Evolutionary conservation across 1,140 invertebrate species (phyloP), one percentile per base, ranked within the genome.

Genomic region (Mercenaria mercenaria): DNA sequence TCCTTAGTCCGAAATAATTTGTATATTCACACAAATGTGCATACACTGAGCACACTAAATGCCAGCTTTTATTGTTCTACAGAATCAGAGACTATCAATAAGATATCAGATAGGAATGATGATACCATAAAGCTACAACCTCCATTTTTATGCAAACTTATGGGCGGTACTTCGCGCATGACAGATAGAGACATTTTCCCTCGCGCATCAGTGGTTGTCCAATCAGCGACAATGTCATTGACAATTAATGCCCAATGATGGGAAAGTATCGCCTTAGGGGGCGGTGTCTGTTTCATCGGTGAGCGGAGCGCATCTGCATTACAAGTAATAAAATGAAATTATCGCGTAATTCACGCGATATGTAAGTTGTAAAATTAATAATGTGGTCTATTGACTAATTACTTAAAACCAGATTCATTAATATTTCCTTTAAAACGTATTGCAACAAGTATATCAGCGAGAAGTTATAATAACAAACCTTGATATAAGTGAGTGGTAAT

Each of bases 131-230:
- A 39, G 23, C 15, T 1, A 34, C 32, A 56, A 39, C 59, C 29
- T 37, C 76, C 59, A 88, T 88, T 88, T 88, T 88, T 88, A 88
- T 88, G 74, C 61, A 88, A 80, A 88, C 23, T 64, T 52, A 23
- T 52, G 74, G 86, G 86, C 86, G 86, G 76, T 47, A 39, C 34
- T n/a, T 32, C 29, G 50, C 56, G 74, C 74, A 76, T 80, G 79
- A 56, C 61, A 76, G 67, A 56, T 64, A 39, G 47, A 47, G 47
- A 52, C 15, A 29, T 32, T 88, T 88, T 72, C 47, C 56, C 85
- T 67, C 34, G 86, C 56, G 74, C 56, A 88, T 88, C 64, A 52
- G 0, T 50, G 52, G 50, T 67, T 56, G 74, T 37, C 86, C 86
- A 88, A 88, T 88, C 77, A 72, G 56, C 37, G 76, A 23, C 47